Evolutionary conservation across 2,888 invertebrate species (phyloP).

Genomic region (Platycnemis pennipes): DNA sequence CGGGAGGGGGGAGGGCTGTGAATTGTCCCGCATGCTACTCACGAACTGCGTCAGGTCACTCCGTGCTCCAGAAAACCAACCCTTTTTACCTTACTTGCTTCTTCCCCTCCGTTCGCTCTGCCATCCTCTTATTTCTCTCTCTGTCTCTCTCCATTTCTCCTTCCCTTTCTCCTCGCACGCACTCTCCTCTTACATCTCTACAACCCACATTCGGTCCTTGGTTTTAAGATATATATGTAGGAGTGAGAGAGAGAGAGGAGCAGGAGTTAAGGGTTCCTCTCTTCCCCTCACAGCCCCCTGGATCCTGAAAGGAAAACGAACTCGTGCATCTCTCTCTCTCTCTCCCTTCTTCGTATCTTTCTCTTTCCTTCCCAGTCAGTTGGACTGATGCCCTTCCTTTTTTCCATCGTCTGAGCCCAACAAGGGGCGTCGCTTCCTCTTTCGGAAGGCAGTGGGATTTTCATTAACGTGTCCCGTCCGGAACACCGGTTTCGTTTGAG

Average conservation of each 20-base stretch:
- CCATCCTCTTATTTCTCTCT: background rate
- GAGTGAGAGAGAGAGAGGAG: too few relatives aligned
- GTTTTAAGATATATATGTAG: too few relatives aligned
- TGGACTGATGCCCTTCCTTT: constrained; percentile 50
- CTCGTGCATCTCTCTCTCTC: background rate
- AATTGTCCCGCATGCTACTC: constrained; percentile 46
- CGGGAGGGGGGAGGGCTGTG: background rate
- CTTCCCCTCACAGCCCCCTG: background rate
- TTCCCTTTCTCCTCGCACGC: background rate
- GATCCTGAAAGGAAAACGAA: background rate
- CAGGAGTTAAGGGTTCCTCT: too few relatives aligned
- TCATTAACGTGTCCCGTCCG: constrained; percentile 10
- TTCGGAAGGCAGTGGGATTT: constrained; percentile 54
- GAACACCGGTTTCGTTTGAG: constrained; percentile 1
- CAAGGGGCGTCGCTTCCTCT: constrained; percentile 33
- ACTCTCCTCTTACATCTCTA: too few relatives aligned
- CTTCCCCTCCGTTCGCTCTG: background rate
- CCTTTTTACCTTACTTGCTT: background rate
- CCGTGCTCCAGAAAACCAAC: background rate
- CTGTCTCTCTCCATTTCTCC: background rate
- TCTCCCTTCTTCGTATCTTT: background rate
- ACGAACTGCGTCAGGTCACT: constrained; percentile 40
- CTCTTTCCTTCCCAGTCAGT: background rate
- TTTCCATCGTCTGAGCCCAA: background rate
- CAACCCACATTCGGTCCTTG: too few relatives aligned